Conservation (phyloP, 2,888 invertebrate genomes). For the Carcina quercana region DNA sequence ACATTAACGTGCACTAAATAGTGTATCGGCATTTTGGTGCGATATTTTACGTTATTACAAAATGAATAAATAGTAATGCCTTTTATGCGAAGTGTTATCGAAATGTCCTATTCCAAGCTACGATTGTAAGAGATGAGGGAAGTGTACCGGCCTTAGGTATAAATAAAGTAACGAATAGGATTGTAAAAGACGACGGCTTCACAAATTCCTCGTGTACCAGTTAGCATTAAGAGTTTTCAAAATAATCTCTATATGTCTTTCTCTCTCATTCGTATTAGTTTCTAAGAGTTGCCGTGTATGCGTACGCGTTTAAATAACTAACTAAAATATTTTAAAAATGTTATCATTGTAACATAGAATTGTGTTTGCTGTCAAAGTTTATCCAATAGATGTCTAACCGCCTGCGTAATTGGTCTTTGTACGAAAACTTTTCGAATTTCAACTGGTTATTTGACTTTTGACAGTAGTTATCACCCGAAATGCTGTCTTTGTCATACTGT, state of each 20-base stretch:
- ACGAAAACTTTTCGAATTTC: no score
- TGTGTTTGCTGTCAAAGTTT: conserved; percentile 44
- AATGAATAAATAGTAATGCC: no score
- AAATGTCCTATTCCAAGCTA: no score
- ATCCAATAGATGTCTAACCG: conserved; percentile 49
- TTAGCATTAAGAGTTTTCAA: conserved; percentile 57
- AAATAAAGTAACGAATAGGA: conserved; percentile 52
- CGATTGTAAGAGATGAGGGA: no score
- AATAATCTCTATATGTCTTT: conserved; percentile 66
- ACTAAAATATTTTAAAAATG: conserved; percentile 42
- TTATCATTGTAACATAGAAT: conserved; percentile 39
- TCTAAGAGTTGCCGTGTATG: conserved; percentile 52
- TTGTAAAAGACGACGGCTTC: conserved; percentile 54
- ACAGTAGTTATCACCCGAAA: no score
- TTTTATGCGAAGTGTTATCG: no score
- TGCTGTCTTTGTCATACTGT: no score
- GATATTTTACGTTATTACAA: no score
- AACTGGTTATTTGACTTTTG: no score
- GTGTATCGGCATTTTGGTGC: no score
- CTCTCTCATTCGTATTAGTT: conserved; percentile 64
- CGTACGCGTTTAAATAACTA: no score
- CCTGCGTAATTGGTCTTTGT: conserved; percentile 50
- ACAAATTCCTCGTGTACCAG: conserved; percentile 53
- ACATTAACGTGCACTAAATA: no score
- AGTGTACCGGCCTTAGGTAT: conserved; percentile 70